Conservation (phyloP, 2,113 vertebrate genomes). For the Oophaga pumilio region DNA sequence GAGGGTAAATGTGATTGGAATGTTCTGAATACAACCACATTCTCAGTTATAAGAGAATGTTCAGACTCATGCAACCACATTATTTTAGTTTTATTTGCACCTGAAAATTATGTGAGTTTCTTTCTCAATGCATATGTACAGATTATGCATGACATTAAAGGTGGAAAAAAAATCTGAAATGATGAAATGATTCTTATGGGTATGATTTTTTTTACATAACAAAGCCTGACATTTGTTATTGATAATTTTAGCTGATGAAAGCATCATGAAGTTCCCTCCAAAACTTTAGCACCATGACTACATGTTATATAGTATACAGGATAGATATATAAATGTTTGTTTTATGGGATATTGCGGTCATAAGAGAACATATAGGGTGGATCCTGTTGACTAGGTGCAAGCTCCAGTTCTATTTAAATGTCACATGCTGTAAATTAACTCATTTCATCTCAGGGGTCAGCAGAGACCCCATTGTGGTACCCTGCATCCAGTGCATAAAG, state of each 20-base stretch:
- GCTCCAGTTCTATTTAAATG: background rate
- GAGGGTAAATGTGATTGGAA: too few relatives aligned
- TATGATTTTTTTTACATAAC: too few relatives aligned
- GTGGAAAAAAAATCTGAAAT: too few relatives aligned
- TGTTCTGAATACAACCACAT: too few relatives aligned
- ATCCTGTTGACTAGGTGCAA: background rate
- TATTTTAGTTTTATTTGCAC: too few relatives aligned
- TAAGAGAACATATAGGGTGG: background rate
- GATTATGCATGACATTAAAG: too few relatives aligned
- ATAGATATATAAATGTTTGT: background rate
- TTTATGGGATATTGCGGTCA: background rate
- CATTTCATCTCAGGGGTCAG: background rate
- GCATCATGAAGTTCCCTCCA: background rate
- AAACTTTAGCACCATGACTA: background rate
- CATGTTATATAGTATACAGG: background rate
- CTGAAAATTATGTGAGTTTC: too few relatives aligned
- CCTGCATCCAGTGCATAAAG: background rate
- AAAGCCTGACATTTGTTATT: too few relatives aligned
- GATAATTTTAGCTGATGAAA: background rate
- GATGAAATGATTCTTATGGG: too few relatives aligned
- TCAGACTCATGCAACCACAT: too few relatives aligned
- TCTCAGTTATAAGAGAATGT: too few relatives aligned
- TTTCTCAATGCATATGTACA: too few relatives aligned
- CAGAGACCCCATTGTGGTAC: background rate
- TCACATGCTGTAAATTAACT: background rate